Conservation (phyloP, 1,140 invertebrate species). For the Ceratosolen fusciceps region DNA sequence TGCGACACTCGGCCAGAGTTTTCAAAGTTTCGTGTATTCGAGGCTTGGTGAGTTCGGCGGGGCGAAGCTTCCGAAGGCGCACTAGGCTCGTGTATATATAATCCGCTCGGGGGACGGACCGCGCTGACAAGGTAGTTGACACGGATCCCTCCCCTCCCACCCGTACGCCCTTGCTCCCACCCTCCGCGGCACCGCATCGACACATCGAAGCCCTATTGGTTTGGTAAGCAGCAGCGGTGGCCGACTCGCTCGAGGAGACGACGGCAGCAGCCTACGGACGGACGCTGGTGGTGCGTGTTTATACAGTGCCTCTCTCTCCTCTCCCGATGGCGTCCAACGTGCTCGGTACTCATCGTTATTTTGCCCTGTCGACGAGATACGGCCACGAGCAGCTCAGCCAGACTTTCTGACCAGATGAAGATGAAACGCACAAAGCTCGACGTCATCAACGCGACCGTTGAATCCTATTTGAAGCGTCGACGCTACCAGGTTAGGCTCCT, state of each 20-base stretch:
- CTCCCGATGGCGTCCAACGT: slow-evolving; percentile 55
- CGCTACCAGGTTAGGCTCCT: slow-evolving; percentile 65
- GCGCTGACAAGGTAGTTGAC: too few species aligned
- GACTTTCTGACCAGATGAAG: slow-evolving; percentile 58
- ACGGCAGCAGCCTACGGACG: not conserved
- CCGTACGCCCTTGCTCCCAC: too few species aligned
- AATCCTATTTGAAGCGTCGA: slow-evolving; percentile 70
- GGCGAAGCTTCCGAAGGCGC: too few species aligned
- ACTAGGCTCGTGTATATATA: too few species aligned
- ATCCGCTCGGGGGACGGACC: too few species aligned
- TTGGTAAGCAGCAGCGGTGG: too few species aligned
- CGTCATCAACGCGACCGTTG: slow-evolving; percentile 68
- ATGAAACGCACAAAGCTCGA: slow-evolving; percentile 70
- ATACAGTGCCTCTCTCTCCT: not conserved
- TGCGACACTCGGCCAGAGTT: too few species aligned
- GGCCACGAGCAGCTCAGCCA: slow-evolving; percentile 2
- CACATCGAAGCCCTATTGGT: too few species aligned
- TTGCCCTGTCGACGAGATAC: slow-evolving; percentile 34
- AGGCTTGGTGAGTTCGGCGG: too few species aligned
- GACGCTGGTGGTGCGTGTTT: not conserved
- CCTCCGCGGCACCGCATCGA: too few species aligned
- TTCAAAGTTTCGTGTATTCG: too few species aligned
- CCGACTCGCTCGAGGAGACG: not conserved
- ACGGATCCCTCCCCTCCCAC: too few species aligned
- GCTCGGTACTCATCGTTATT: slow-evolving; percentile 39